Base-by-base conservation (phyloP, 2,113 vertebrate species). In the Psittacara wagleri region DNA sequence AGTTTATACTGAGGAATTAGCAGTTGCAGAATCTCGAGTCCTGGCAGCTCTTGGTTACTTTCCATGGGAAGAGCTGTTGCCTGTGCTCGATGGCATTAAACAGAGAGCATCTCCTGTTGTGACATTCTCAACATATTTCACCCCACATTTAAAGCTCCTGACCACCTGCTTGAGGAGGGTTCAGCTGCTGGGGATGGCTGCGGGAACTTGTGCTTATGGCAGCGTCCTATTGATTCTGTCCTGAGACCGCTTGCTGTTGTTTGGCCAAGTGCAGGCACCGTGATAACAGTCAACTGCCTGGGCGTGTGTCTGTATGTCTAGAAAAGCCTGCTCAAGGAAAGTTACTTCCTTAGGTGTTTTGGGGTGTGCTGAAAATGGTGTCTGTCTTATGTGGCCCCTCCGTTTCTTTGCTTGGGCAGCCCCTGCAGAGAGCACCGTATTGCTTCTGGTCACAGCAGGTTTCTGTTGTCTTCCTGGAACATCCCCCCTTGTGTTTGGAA, bases 121-220 rank as follows among this genome's bases (percentile, higher is more conserved):
- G 95, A 59, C 89, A 77, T 95, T 94, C 94, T 62, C 63, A 0
- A 63, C 81, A 87, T 94, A 35, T 73, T 92, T 88, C 10, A 37
- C 22, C 61, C 72, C 6, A 0, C 15, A 1, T 57, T 82, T 59
- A 37, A 83, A 79, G 91, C 96, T 93, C 35, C 73, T 33, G 67
- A 52, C 75, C 94, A 92, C 43, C 95, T 95, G 95, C 92, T 92
- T 61, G 13, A 41, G 61, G 91, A 72, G 61, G 61, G 69, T 24
- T 93, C 92, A 88, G 93, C 92, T 94, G 95, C 82, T 90, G 91
- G 63, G 62, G 66, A 1, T 37, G 78, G 33, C 55, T 63, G 31
- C 2, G 31, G 5, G 67, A 52, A 4, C 7, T 74, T 9, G 5
- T 27, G 35, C 41, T 48, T 17, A 1, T 1, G 27, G 72, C 67